Base-by-base conservation (phyloP, 2,888 invertebrate species). In the Amaurobius ferox region DNA sequence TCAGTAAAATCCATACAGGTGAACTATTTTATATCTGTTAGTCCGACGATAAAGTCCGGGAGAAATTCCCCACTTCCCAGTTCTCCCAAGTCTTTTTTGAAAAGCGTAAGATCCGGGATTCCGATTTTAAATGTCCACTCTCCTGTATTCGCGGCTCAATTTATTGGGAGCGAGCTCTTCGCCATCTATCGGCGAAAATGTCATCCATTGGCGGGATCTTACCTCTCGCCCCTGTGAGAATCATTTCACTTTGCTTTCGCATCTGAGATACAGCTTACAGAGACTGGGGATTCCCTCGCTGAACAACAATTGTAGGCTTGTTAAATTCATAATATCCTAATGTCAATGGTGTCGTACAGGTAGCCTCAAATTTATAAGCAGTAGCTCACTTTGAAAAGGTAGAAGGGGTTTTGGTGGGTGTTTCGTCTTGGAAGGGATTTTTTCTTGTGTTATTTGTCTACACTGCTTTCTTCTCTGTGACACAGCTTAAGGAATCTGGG, bases 41-140 rank as follows among this genome's bases (percentile, higher is more conserved):
- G 23, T 3, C 19, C 3, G 16, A 6, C 2, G 1, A 55, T 23
- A 16, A 11, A 55, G 55, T 55, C 55, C 55, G 2, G 55, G 55
- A 55, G n/a, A n/a, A n/a, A 23, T 55, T 55, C 23, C 55, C 23
- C 23, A 3, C 19, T 23, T 55, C 19, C 3, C 55, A 55, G 13
- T 55, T 1, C 23, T 23, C 19, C 23, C 7, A 67, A 40, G 55
- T 61, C 67, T 29, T 39, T 28, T 39, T 19, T 11, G 23, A 72
- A 77, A 55, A 29, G 64, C 64, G 61, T 48, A 29, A 78, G 77
- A 85, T 77, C 71, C 83, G 64, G 40, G 70, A 55, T 72, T 72
- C 83, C 35, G 83, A 78, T 77, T 85, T 85, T 77, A 76, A 85
- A 67, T 85, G 83, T 77, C 83, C 83, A 61, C 71, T 67, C 48